A percentile compares a stretch with the other conserved stretches of the same genome.
These are phyloP conservation scores for Onchidella celtica DNA, from an alignment of 2,888 invertebrate genomes.

Conservation along the genomic window DNA sequence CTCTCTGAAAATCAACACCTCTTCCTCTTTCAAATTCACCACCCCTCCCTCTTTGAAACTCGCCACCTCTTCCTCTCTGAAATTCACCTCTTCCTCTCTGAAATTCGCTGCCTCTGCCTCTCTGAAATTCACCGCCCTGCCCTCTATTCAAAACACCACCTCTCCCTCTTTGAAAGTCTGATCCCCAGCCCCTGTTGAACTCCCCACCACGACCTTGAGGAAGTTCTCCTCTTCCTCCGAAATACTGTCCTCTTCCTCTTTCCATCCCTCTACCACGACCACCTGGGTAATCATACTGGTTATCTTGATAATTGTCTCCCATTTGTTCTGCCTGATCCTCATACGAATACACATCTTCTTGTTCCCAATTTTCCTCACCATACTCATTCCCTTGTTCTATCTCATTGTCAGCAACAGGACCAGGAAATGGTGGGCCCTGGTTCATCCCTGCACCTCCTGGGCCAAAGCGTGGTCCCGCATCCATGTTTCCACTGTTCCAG, in stretches of 20 bases:
- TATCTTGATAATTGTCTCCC: neutral
- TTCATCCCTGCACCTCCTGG: slow-evolving; percentile 9
- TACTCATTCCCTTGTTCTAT: slow-evolving; percentile 20
- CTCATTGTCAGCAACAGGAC: slow-evolving; percentile 11
- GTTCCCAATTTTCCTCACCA: slow-evolving; percentile 15
- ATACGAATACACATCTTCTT: neutral
- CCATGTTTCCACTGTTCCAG: neutral
- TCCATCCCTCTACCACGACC: slow-evolving; percentile 15
- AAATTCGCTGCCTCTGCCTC: slow-evolving; percentile 31
- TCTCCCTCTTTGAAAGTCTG: slow-evolving; percentile 37
- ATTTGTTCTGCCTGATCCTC: neutral
- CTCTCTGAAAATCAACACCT: slow-evolving; percentile 25
- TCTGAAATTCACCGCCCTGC: slow-evolving; percentile 36
- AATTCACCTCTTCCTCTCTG: slow-evolving; percentile 26
- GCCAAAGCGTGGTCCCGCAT: neutral
- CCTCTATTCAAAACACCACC: slow-evolving; percentile 39
- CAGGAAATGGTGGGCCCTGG: slow-evolving; percentile 2
- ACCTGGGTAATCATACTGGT: neutral
- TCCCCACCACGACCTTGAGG: slow-evolving; percentile 20
- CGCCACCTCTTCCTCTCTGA: slow-evolving; percentile 16
- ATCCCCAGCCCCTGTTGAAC: slow-evolving; percentile 30
- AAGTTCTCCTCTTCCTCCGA: slow-evolving; percentile 15
- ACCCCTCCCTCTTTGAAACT: slow-evolving; percentile 31
- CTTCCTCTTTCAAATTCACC: slow-evolving; percentile 16
- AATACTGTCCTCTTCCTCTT: slow-evolving; percentile 17